A percentile compares a stretch with the other conserved stretches of the same genome.
phyloP scores from a whole-genome alignment of 2,888 invertebrate species.

The Chalcis sispes region DNA sequence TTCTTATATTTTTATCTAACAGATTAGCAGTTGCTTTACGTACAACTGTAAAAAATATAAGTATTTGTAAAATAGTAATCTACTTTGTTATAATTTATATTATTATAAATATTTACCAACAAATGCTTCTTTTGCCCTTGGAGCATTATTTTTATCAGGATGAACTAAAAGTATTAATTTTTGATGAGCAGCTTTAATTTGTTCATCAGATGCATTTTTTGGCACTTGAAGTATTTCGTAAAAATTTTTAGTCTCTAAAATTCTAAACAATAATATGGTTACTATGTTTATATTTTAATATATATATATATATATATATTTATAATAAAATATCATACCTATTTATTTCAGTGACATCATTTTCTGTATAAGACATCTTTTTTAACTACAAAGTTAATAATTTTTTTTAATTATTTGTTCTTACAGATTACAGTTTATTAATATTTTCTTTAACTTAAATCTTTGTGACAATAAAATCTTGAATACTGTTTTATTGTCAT shows the following conservation, averaged over 20 bases:
- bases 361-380: constrained; percentile 43
- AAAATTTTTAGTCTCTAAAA: constrained; percentile 44
- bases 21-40: constrained; percentile 49
- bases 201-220: constrained; percentile 30
- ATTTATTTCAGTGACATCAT: constrained; percentile 16
- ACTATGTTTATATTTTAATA: background rate
- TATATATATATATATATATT: background rate
- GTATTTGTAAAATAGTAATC: background rate
- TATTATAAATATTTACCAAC: constrained; percentile 18
- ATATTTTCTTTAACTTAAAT: no score
- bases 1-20: constrained; percentile 47
- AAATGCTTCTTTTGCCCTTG: constrained; percentile 53
- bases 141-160: constrained; percentile 54
- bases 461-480: no score
- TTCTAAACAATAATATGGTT: constrained; percentile 21
- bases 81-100: background rate
- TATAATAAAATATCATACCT: constrained; percentile 25
- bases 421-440: no score
- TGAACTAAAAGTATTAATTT: constrained; percentile 46
- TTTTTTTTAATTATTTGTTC: background rate
- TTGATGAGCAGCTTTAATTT: constrained; percentile 49
- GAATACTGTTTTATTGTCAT: no score
- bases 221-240: constrained; percentile 48
- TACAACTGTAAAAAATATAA: constrained; percentile 29
- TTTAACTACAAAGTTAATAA: no score